phyloP scores from a whole-genome alignment of 2,113 vertebrate genomes.

The Nothobranchius furzeri region DNA sequence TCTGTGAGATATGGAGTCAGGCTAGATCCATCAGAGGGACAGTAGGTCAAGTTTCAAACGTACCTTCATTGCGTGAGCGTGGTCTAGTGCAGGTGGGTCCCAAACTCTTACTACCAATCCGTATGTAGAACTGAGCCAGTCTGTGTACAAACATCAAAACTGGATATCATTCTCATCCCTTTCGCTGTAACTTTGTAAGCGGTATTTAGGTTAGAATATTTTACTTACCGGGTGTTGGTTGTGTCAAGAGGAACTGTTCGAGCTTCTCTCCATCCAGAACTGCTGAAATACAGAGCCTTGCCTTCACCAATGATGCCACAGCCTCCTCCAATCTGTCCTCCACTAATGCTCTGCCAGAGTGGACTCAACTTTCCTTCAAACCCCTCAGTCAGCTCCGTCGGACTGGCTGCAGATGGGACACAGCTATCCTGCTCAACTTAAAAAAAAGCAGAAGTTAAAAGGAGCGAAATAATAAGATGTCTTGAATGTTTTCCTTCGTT shows the following conservation, averaged over 20 bases:
- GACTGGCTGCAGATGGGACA: constrained; percentile 86
- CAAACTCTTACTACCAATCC: constrained; percentile 92
- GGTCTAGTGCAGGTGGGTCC: constrained; percentile 91
- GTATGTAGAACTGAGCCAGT: constrained; percentile 94
- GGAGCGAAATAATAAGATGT: too few species aligned
- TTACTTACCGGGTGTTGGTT: constrained; percentile 87
- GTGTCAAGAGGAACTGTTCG: constrained; percentile 92
- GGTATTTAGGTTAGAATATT: not conserved
- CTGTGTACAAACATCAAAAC: constrained; percentile 65
- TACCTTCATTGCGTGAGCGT: constrained; percentile 95
- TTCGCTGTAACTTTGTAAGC: not conserved
- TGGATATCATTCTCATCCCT: not conserved
- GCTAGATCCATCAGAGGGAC: constrained; percentile 40
- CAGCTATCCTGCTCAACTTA: constrained; percentile 93
- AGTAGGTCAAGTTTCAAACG: constrained; percentile 6
- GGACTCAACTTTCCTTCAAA: constrained; percentile 97
- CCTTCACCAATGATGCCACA: constrained; percentile 92
- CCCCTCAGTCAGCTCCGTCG: constrained; percentile 92
- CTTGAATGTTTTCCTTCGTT: not conserved
- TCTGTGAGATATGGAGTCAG: not conserved
- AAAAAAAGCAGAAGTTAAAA: not conserved
- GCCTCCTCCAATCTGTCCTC: constrained; percentile 88
- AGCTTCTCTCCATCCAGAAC: constrained; percentile 89
- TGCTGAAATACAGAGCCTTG: constrained; percentile 93
- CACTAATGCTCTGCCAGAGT: constrained; percentile 92